Base-by-base conservation (phyloP, 2,113 vertebrate genomes). In the Nesoenas mayeri region DNA sequence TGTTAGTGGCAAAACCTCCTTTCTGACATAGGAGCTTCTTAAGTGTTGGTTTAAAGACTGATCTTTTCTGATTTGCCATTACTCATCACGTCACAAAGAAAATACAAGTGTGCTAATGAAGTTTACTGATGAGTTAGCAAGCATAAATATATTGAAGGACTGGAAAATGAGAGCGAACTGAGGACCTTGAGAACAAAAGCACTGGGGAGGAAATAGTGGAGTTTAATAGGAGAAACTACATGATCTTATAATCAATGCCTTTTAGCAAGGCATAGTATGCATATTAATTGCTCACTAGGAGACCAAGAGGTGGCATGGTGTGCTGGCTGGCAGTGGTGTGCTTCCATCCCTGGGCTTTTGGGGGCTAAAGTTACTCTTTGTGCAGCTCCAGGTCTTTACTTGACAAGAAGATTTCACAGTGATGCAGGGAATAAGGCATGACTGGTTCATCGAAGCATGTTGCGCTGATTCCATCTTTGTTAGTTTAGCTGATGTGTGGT, bases 401-500 rank as follows among this genome's bases (percentile, higher is more conserved):
- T 1, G 2, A 24, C 58, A 42, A 54, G 24, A 21, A 83, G 22
- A n/a, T 77, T 91, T 88, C 78, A 38, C 12, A 40, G 28, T 38
- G 40, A 28, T 58, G 42, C 80, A 47, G 19, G 88, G 60, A 88
- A 38, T 53, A 70, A 83, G 20, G 34, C 22, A 9, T 61, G 82
- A 79, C 58, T 73, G 61, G 21, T 83, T 86, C 69, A 22, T 15
- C 38, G 78, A 61, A 83, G 64, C 34, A 84, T 58, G 47, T 42
- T 44, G 32, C 34, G 28, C 72, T 47, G 56, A 65, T 91, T 65
- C 58, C 54, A 64, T 92, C 57, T 95, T 87, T 42, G 36, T 78
- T 83, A 73, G 58, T 85, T 66, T 54, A 91, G 54, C 51, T 70
- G 56, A 60, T 19, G 10, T 25, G 21, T 31, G 31, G 31, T 50